These are phyloP conservation scores for Epinotia nisella DNA, from an alignment of 2,888 invertebrate species.

Conservation along the genomic window DNA sequence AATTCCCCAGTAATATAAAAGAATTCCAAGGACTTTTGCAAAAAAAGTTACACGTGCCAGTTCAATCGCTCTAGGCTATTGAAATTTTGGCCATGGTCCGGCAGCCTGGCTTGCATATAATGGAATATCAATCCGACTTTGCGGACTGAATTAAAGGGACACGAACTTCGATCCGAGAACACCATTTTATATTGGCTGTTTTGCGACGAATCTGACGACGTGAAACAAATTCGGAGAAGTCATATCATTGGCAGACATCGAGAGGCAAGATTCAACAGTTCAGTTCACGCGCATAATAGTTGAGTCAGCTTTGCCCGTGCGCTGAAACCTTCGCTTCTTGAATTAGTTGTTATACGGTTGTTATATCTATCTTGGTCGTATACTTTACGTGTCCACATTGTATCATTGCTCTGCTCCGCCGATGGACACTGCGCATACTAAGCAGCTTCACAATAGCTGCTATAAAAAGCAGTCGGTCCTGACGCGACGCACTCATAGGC, in stretches of 20 bases:
- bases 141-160: slow-evolving; percentile 62
- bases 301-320: slow-evolving; percentile 54
- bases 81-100: slow-evolving; percentile 77
- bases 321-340: slow-evolving; percentile 46
- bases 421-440: slow-evolving; percentile 67
- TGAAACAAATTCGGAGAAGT: slow-evolving; percentile 26
- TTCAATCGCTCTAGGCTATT: slow-evolving; percentile 79
- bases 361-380: slow-evolving; percentile 61
- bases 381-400: slow-evolving; percentile 65
- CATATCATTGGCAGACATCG: slow-evolving; percentile 6
- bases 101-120: slow-evolving; percentile 73
- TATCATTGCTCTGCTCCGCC: slow-evolving; percentile 58
- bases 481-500: slow-evolving; percentile 55
- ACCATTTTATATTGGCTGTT: slow-evolving; percentile 35
- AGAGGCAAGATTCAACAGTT: slow-evolving; percentile 43
- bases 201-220: slow-evolving; percentile 27
- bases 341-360: slow-evolving; percentile 54
- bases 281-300: slow-evolving; percentile 49
- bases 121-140: slow-evolving; percentile 71
- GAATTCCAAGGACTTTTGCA: slow-evolving; percentile 78
- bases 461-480: slow-evolving; percentile 65
- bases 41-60: slow-evolving; percentile 83
- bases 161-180: slow-evolving; percentile 48
- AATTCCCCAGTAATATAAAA: slow-evolving; percentile 68
- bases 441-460: slow-evolving; percentile 66